Evolutionary conservation across 2,113 vertebrate genomes (phyloP), one percentile per base, ranked within the genome.

Genomic region (Brachypteracias leptosomus): DNA sequence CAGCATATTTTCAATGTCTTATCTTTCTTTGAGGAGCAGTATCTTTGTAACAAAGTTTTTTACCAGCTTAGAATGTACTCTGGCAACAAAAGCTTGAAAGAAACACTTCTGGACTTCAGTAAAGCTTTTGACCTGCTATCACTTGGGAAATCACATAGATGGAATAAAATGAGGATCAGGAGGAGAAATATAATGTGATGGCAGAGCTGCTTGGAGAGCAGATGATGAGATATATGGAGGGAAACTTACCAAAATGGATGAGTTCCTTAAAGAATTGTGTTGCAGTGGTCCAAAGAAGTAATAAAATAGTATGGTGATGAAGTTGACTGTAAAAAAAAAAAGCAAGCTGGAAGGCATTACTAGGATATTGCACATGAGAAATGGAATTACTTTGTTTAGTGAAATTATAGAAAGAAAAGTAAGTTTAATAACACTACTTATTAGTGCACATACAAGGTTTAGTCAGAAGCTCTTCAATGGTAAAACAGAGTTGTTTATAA

Each of bases 111-210:
- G 36, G 46, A 62, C 71, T 96, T 95, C 71, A 88, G 75, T 70
- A 52, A 62, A 59, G 35, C 40, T 94, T 97, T 95, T 88, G 67
- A 88, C 94, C 52, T 82, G 35, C n/a, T 42, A 8, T 80, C 79
- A 90, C 51, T 25, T 93, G 85, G 72, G 55, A 83, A 94, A 90
- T 90, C 25, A 40, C 13, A 22, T 25, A 46, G 19, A 8, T 61
- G 11, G 71, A 91, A 78, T 75, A 47, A 87, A 92, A 71, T 44
- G 14, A 75, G 35, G n/a, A 42, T 26, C 25, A n/a, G 49, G 24
- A 74, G 22, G 17, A 73, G 76, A 75, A 75, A 63, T 47, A 26
- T 16, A 29, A 38, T 61, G 33, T 65, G 66, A 21, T 22, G 49
- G 6, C 82, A 82, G 33, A 51, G 38, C 22, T 81, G 29, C 31